These are phyloP conservation scores for Salpingus planirostris DNA, from an alignment of 2,888 invertebrate species.

Conservation along the genomic window DNA sequence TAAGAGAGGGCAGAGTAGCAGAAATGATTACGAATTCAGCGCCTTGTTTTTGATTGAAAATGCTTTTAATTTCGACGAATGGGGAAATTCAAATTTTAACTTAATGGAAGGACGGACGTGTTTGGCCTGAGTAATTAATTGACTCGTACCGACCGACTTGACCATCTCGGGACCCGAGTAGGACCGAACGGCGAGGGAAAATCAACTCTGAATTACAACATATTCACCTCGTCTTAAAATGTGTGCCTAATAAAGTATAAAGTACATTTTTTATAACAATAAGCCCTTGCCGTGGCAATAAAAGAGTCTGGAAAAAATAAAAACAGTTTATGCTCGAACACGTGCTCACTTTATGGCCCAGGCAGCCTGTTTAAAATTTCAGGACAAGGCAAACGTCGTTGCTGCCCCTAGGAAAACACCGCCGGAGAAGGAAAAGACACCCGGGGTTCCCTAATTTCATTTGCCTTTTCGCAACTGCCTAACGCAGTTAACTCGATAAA, in stretches of 20 bases:
- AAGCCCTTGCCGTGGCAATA: slow-evolving; percentile 19
- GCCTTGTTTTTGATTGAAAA: slow-evolving; percentile 19
- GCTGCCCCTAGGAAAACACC: slow-evolving; percentile 11
- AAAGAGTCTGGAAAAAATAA: slow-evolving; percentile 27
- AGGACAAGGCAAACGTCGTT: slow-evolving; percentile 24
- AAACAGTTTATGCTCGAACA: slow-evolving; percentile 32
- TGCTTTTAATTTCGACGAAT: too few species aligned
- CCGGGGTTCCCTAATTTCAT: slow-evolving; percentile 14
- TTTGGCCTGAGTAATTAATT: too few species aligned
- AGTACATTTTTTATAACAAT: slow-evolving; percentile 22
- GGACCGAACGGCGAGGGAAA: slow-evolving; percentile 4
- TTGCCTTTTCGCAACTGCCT: slow-evolving; percentile 15
- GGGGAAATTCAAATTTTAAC: background rate
- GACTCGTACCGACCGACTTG: too few species aligned
- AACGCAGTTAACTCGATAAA: slow-evolving; percentile 14
- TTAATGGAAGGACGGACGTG: too few species aligned
- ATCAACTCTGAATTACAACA: slow-evolving; percentile 10
- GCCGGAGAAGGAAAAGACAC: slow-evolving; percentile 10
- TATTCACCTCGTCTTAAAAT: slow-evolving; percentile 12
- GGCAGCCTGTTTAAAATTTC: slow-evolving; percentile 30
- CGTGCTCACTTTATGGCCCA: slow-evolving; percentile 29
- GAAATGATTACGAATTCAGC: slow-evolving; percentile 22
- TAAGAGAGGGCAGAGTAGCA: slow-evolving; percentile 12
- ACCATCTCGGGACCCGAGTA: too few species aligned
- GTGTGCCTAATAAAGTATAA: slow-evolving; percentile 18